Conservation (phyloP, 2,113 vertebrate species). For the Psophia crepitans region DNA sequence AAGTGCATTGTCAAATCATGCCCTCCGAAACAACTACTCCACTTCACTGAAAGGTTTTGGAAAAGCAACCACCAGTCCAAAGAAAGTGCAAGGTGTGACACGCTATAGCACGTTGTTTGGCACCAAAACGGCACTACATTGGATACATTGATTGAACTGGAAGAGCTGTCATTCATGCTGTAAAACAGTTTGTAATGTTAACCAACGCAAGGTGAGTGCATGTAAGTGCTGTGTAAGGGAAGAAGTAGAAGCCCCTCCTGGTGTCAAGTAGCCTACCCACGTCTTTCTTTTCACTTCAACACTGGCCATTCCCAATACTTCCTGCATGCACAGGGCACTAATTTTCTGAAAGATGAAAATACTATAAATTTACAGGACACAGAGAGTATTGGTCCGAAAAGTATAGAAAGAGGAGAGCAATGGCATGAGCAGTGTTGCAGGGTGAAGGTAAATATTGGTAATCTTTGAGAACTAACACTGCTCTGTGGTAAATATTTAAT, state of each 20-base stretch:
- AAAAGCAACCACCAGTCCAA: not conserved
- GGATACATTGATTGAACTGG: not conserved
- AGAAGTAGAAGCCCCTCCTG: not conserved
- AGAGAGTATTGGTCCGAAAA: not conserved
- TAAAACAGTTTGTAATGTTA: not conserved
- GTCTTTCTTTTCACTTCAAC: not conserved
- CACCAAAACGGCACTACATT: not conserved
- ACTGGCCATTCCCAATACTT: not conserved
- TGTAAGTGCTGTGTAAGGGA: not conserved
- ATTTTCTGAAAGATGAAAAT: not conserved
- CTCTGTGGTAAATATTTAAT: not conserved
- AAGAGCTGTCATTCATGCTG: not conserved
- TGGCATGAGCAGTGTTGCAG: rapidly evolving
- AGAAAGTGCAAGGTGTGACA: not conserved
- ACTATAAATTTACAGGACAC: not conserved
- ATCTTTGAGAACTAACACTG: not conserved
- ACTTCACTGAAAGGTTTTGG: not conserved
- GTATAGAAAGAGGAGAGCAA: not conserved
- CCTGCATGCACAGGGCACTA: not conserved
- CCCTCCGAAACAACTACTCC: not conserved
- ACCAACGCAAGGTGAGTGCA: not conserved
- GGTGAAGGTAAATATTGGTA: not conserved
- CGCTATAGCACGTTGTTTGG: not conserved
- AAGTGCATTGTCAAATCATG: not conserved
- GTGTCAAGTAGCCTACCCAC: rapidly evolving